Evolutionary conservation across 1,140 invertebrate genomes (phyloP).

Genomic region (Rhagoletis zephyria): DNA sequence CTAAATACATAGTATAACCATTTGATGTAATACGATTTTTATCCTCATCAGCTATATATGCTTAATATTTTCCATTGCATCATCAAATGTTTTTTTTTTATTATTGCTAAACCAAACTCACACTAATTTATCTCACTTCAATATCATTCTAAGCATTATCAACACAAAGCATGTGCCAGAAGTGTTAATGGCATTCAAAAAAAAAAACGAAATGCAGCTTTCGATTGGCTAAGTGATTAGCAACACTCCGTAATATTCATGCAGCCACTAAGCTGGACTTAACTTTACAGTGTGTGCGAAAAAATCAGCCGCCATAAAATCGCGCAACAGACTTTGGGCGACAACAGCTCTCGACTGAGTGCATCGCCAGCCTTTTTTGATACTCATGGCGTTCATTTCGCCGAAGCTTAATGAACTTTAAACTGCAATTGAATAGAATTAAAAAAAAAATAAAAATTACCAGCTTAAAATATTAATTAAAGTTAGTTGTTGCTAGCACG

Average conservation of each 20-base stretch:
- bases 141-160: not conserved
- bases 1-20: too few relatives aligned
- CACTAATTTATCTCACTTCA: not conserved
- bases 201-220: not conserved
- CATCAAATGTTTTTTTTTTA: too few relatives aligned
- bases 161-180: not conserved
- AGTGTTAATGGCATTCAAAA: not conserved
- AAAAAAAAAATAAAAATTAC: not conserved
- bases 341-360: too few relatives aligned
- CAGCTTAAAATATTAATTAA: not conserved
- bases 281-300: not conserved
- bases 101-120: too few relatives aligned
- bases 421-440: not conserved
- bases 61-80: too few relatives aligned
- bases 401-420: too few relatives aligned
- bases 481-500: not conserved
- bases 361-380: too few relatives aligned
- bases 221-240: not conserved
- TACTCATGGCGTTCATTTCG: too few relatives aligned
- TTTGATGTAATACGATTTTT: too few relatives aligned
- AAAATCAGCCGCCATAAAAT: not conserved
- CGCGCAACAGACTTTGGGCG: too few relatives aligned
- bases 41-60: too few relatives aligned
- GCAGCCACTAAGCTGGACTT: not conserved
- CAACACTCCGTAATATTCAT: not conserved